Conservation (phyloP, 1,140 invertebrate genomes). For the Gonioctena quinquepunctata region DNA sequence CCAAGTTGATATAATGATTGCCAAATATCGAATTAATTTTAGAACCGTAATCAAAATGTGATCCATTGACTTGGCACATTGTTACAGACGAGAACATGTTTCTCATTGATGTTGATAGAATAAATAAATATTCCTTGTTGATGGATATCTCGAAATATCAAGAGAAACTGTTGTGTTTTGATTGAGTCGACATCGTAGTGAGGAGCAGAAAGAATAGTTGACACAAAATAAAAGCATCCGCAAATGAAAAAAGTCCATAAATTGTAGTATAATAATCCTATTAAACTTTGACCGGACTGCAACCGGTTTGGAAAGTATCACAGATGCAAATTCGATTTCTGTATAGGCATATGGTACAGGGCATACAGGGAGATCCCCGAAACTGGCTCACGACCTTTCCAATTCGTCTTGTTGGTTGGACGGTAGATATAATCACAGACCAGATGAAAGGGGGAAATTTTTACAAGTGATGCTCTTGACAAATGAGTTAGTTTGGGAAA, state of each 20-base stretch:
- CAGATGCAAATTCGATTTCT: background rate
- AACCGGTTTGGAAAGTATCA: background rate
- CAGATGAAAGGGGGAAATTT: background rate
- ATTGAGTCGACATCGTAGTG: too few relatives aligned
- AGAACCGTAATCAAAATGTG: too few relatives aligned
- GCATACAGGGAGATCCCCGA: background rate
- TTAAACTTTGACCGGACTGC: background rate
- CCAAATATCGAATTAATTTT: too few relatives aligned
- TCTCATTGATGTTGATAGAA: background rate
- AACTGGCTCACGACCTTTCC: background rate
- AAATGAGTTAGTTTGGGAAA: background rate
- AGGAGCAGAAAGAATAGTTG: too few relatives aligned
- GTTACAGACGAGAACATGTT: background rate
- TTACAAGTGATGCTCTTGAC: background rate
- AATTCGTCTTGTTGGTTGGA: background rate
- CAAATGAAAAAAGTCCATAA: background rate
- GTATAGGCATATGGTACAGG: background rate
- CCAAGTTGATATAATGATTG: too few relatives aligned
- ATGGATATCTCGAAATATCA: too few relatives aligned
- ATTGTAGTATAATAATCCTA: background rate
- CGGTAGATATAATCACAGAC: background rate
- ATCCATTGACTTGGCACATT: too few relatives aligned
- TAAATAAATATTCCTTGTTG: background rate
- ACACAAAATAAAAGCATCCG: background rate
- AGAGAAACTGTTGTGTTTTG: too few relatives aligned